A percentile compares a stretch with the other conserved stretches of the same genome.
phyloP scores from a whole-genome alignment of 1,140 invertebrate species.

The Armadillidium nasatum region DNA sequence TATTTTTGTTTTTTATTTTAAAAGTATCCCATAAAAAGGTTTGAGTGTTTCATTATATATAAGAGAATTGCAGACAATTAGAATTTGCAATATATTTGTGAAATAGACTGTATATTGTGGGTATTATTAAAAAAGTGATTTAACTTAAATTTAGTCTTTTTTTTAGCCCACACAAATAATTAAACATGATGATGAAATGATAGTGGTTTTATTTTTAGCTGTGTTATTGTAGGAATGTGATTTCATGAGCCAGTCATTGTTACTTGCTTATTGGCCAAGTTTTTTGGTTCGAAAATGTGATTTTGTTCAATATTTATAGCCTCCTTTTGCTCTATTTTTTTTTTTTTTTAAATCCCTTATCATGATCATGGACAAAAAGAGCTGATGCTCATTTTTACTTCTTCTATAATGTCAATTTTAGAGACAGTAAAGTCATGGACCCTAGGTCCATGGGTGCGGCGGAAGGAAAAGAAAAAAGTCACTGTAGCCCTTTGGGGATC shows the following conservation, averaged over 20 bases:
- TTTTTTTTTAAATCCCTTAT: background rate
- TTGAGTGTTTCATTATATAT: no score
- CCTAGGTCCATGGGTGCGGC: conserved; percentile 25
- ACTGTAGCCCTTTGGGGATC: conserved; percentile 30
- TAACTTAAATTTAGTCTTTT: no score
- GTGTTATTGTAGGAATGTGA: no score
- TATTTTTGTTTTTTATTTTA: no score
- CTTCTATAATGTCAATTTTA: conserved; percentile 24
- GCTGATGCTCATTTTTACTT: background rate
- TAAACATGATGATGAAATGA: no score
- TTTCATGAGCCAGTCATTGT: background rate
- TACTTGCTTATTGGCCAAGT: background rate
- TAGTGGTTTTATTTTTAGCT: no score
- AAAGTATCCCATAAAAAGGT: no score
- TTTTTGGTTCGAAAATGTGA: background rate
- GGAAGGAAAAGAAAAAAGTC: conserved; percentile 28
- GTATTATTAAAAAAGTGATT: no score
- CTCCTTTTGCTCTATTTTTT: background rate
- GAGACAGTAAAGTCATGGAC: conserved; percentile 31
- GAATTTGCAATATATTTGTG: no score
- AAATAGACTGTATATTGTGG: no score
- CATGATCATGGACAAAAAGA: background rate
- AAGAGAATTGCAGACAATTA: no score
- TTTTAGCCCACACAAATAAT: no score
- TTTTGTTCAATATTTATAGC: background rate